A percentile compares a stretch with the other conserved stretches of the same genome.
phyloP scores from a whole-genome alignment of 2,797 vertebrate genomes.

The Mycteria americana region DNA sequence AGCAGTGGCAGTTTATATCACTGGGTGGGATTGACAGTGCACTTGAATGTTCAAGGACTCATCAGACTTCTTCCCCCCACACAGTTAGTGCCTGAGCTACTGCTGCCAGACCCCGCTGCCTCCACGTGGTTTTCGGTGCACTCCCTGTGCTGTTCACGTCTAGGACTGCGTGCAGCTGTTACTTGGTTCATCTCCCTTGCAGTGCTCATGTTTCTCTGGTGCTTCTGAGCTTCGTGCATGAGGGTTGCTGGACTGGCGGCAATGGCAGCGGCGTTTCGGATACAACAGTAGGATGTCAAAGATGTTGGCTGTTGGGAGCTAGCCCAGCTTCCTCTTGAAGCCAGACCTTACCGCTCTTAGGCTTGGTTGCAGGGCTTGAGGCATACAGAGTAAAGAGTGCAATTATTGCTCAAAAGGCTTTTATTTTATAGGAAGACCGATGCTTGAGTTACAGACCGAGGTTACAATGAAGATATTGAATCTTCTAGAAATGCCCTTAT shows the following conservation, averaged over 20 bases:
- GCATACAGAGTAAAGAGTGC: not conserved
- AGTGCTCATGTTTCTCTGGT: accelerated
- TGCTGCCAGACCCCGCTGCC: not conserved
- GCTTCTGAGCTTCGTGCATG: not conserved
- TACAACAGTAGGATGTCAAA: not conserved
- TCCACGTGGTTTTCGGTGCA: accelerated
- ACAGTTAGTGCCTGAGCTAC: not conserved
- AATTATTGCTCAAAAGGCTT: not conserved
- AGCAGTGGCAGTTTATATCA: not conserved
- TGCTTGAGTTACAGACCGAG: not conserved
- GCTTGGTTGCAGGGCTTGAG: not conserved
- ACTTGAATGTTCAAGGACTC: not conserved
- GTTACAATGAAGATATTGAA: not conserved
- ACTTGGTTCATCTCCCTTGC: not conserved
- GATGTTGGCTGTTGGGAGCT: not conserved
- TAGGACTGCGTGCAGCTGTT: not conserved
- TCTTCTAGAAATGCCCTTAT: not conserved
- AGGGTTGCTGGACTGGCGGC: not conserved
- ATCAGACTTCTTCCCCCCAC: not conserved
- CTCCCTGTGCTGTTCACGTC: not conserved
- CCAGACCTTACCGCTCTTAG: not conserved
- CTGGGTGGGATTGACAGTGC: not conserved
- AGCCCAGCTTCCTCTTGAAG: not conserved
- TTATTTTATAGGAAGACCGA: not conserved
- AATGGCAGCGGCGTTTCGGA: accelerated